Evolutionary conservation across 2,113 vertebrate species (phyloP).

Genomic region (Sterrhoptilus dennistouni): DNA sequence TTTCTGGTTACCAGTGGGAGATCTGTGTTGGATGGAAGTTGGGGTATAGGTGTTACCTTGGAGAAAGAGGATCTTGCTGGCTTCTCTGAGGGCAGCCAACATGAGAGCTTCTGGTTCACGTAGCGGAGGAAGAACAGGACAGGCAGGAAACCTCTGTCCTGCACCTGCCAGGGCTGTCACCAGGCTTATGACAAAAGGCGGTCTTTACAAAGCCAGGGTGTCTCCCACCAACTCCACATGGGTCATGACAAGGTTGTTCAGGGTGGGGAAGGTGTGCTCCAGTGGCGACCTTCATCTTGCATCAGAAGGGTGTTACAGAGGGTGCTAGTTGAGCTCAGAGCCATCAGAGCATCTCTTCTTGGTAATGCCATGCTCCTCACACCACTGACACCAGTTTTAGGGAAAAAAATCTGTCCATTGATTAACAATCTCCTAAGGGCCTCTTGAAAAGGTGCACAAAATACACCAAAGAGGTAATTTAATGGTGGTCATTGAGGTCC

Average conservation of each 20-base stretch:
- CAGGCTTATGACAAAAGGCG: neutral
- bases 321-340: neutral
- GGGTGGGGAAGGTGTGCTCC: neutral
- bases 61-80: neutral
- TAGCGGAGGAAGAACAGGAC: neutral
- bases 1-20: neutral
- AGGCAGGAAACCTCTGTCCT: neutral
- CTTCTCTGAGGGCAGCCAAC: neutral
- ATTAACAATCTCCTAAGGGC: neutral
- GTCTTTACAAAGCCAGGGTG: neutral
- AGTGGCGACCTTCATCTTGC: neutral
- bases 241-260: neutral
- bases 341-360: neutral
- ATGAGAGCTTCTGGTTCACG: neutral
- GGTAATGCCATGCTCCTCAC: neutral
- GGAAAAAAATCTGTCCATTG: neutral
- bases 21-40: neutral
- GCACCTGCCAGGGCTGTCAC: neutral
- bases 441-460: neutral
- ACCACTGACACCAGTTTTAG: neutral
- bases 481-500: fast-evolving
- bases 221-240: neutral
- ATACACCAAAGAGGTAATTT: neutral
- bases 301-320: neutral
- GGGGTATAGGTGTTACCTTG: neutral